Percentiles rank a stretch among this genome's conserved stretches.
These are phyloP conservation scores for Sciurus carolinensis DNA, from an alignment of 2,797 vertebrate genomes.

Conservation along the genomic window DNA sequence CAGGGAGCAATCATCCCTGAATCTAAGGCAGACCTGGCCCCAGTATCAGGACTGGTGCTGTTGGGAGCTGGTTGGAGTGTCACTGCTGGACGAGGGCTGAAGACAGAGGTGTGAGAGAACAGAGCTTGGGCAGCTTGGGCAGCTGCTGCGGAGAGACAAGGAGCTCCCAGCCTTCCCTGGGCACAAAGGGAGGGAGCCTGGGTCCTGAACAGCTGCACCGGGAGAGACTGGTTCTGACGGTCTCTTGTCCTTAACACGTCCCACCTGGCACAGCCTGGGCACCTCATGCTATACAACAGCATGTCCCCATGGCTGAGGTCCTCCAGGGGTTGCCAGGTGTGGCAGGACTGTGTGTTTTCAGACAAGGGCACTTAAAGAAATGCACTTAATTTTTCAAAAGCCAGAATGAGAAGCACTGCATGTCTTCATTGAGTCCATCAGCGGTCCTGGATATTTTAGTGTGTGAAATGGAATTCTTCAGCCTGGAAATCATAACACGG, in stretches of 20 bases:
- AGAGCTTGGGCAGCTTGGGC: neutral
- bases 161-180: neutral
- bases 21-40: neutral
- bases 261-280: accelerated
- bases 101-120: neutral
- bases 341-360: neutral
- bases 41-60: neutral
- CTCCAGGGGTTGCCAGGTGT: neutral
- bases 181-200: neutral
- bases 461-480: neutral
- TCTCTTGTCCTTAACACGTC: neutral
- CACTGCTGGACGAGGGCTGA: neutral
- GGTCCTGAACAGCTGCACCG: neutral
- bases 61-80: accelerated
- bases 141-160: neutral
- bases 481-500: neutral
- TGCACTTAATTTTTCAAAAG: neutral
- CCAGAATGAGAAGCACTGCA: neutral
- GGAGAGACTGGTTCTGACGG: neutral
- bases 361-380: neutral
- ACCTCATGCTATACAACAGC: accelerated
- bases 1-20: neutral
- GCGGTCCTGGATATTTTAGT: neutral
- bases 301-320: too few species aligned
- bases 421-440: neutral